A percentile compares a stretch with the other conserved stretches of the same genome.
Conservation (phyloP, 2,888 invertebrate species). For the Ornithoptera alexandrae region DNA sequence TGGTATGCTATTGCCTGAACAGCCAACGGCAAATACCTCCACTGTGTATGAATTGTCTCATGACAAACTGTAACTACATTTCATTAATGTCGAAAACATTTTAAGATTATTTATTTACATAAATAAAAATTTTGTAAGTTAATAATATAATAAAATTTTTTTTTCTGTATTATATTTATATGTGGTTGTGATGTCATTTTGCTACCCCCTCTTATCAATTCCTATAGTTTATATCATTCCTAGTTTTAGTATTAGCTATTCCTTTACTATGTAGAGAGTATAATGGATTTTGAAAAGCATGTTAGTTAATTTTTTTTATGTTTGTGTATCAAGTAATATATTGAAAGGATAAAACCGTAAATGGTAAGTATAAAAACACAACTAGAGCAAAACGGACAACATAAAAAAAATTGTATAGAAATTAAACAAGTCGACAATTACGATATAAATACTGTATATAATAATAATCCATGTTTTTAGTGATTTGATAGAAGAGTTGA, state of each 20-base stretch:
- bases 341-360: neutral
- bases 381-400: neutral
- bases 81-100: slow-evolving; percentile 58
- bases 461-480: no score
- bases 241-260: neutral
- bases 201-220: slow-evolving; percentile 33
- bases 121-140: slow-evolving; percentile 71
- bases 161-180: slow-evolving; percentile 70
- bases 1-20: slow-evolving; percentile 30
- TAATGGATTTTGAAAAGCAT: neutral
- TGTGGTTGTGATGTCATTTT: slow-evolving; percentile 55
- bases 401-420: neutral
- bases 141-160: slow-evolving; percentile 72
- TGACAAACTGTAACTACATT: slow-evolving; percentile 53
- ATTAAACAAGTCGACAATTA: neutral
- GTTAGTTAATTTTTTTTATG: neutral
- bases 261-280: neutral
- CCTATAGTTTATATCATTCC: slow-evolving; percentile 19
- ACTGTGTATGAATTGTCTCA: slow-evolving; percentile 57
- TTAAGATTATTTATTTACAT: slow-evolving; percentile 70
- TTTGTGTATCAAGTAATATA: neutral
- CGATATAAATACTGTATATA: neutral
- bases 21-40: slow-evolving; percentile 45
- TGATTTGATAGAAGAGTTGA: no score
- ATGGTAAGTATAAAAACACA: neutral